phyloP scores from a whole-genome alignment of 1,140 invertebrate species.

The Pissodes strobi region DNA sequence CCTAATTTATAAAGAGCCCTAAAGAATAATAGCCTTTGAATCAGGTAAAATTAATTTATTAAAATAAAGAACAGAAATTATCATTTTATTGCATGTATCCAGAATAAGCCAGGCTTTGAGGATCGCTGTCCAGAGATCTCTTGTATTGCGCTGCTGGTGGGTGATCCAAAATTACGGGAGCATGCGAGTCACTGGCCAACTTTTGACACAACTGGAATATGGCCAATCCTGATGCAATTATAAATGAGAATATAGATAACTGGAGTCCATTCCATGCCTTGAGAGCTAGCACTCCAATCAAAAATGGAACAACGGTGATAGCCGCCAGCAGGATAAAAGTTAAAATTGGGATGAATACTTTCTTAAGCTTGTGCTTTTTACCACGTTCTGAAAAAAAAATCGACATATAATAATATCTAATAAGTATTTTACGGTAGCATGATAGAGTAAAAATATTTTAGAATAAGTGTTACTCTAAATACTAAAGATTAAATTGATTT shows the following conservation, averaged over 20 bases:
- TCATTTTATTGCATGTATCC: slow-evolving; percentile 63
- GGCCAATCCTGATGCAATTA: slow-evolving; percentile 79
- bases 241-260: slow-evolving; percentile 84
- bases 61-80: neutral
- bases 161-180: slow-evolving; percentile 71
- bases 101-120: slow-evolving; percentile 75
- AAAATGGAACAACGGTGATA: slow-evolving; percentile 80
- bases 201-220: slow-evolving; percentile 88
- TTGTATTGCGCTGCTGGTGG: slow-evolving; percentile 50
- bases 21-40: too few relatives aligned
- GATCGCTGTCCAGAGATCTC: slow-evolving; percentile 59
- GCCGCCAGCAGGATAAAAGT: slow-evolving; percentile 83
- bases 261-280: slow-evolving; percentile 87
- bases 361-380: slow-evolving; percentile 80
- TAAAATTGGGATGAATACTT: slow-evolving; percentile 81
- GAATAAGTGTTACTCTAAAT: too few relatives aligned
- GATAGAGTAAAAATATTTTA: too few relatives aligned
- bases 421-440: too few relatives aligned
- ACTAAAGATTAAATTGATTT: too few relatives aligned
- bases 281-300: slow-evolving; percentile 79
- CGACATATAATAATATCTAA: too few relatives aligned
- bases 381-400: slow-evolving; percentile 60
- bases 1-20: too few relatives aligned
- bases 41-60: too few relatives aligned
- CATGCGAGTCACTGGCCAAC: slow-evolving; percentile 75